Percentiles rank a stretch among this genome's conserved stretches.
Evolutionary conservation across 2,113 vertebrate genomes (phyloP).

Genomic region (Leucoraja erinaceus): DNA sequence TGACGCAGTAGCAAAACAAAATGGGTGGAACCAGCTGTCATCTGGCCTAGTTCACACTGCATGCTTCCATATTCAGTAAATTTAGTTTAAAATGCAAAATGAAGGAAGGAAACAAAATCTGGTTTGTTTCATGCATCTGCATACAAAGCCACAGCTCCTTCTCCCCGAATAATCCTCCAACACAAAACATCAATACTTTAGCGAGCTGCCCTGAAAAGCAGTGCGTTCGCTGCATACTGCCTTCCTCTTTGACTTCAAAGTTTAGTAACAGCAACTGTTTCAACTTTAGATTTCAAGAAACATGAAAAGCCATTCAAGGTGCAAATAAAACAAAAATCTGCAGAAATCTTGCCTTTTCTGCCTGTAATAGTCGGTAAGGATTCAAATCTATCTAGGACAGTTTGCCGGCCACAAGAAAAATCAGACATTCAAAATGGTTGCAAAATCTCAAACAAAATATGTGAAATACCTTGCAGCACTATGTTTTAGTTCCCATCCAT

Average conservation of each 20-base stretch:
- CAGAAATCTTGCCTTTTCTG: constrained; percentile 33
- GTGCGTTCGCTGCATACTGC: constrained; percentile 23
- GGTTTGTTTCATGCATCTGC: not conserved
- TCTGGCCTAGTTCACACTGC: not conserved
- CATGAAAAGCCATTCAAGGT: constrained; percentile 34
- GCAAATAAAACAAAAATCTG: constrained; percentile 34
- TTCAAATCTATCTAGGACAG: not conserved
- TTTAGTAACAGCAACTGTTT: constrained; percentile 35
- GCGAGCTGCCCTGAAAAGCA: constrained; percentile 24
- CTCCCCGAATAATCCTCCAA: constrained; percentile 30
- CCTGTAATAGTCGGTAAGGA: not conserved
- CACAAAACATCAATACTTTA: constrained; percentile 33
- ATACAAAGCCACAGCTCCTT: not conserved
- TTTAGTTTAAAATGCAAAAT: constrained; percentile 10
- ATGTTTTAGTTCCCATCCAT: not conserved
- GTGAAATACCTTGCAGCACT: constrained; percentile 2
- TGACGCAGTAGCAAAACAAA: constrained; percentile 31
- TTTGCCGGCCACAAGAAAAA: not conserved
- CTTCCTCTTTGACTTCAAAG: constrained; percentile 37
- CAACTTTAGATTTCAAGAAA: constrained; percentile 30
- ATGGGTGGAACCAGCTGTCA: constrained; percentile 28
- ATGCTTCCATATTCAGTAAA: constrained; percentile 29
- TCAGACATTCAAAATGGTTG: not conserved
- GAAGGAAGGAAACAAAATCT: constrained; percentile 8
- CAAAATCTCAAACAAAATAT: not conserved